Evolutionary conservation across 2,888 invertebrate species (phyloP), one percentile per base, ranked within the genome.

Genomic region (Drosophila ezoana): DNA sequence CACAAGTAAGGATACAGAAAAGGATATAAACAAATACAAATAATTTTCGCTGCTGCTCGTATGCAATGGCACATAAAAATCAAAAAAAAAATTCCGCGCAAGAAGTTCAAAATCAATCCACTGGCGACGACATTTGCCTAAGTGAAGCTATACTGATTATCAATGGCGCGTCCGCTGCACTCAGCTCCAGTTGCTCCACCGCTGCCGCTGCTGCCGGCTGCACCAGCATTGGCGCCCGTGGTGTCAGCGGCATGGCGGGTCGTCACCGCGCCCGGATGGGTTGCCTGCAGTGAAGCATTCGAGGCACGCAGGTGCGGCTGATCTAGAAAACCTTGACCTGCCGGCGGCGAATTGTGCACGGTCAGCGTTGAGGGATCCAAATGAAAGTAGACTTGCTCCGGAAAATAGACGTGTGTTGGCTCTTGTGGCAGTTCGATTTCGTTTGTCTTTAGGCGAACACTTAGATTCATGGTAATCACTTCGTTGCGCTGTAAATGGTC

Each of bases 111-210:
- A 77, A 62, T 70, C 48, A 64, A 77, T 65, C 60, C 76, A 68
- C 48, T 62, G 57, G 32, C 58, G 57, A 32, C 58, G 49, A 52
- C 37, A 41, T 11, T 56, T 33, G 68, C 51, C 53, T 93, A 95
- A 72, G 95, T 95, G 92, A 95, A 96, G 90, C 95, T 95, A 92
- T 97, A 97, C 77, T 96, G 96, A 92, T 97, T 97, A 91, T 97
- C 97, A 14, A 97, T 94, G 23, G 97, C 97, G 60, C 97, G 90
- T 18, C 91, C 92, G 41, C 49, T 84, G 66, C 88, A 77, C 52
- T 84, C 83, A 53, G 44, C 47, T 40, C 69, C 76, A 28, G 63
- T 35, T 16, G 54, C 16, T 44, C 68, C 73, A 41, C 67, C 64
- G 9, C 57, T 49, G 38, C 54, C 53, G 44, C 61, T 60, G 13